Percentiles rank a stretch among this genome's conserved stretches.
Evolutionary conservation across 2,113 vertebrate species (phyloP).

Genomic region (Epinephelus fuscoguttatus): DNA sequence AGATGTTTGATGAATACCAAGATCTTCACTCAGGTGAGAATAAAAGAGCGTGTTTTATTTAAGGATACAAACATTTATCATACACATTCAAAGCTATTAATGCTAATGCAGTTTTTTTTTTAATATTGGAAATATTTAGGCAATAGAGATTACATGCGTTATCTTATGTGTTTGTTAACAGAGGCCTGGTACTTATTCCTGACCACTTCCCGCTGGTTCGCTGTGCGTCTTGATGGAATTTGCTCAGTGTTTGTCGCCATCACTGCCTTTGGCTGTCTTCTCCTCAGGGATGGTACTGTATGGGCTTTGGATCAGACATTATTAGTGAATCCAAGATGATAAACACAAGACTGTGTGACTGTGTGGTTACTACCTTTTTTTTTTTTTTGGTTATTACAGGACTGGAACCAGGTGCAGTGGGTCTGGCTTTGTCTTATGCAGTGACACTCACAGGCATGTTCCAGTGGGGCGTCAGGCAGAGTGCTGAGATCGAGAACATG

Average conservation of each 20-base stretch:
- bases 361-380: not conserved
- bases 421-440: constrained; percentile 91
- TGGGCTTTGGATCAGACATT: not conserved
- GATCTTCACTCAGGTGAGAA: constrained; percentile 93
- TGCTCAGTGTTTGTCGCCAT: constrained; percentile 92
- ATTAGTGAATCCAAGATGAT: not conserved
- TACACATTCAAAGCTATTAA: not conserved
- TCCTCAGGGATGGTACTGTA: constrained; percentile 89
- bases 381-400: constrained; percentile 74
- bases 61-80: not conserved
- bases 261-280: constrained; percentile 90
- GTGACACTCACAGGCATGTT: constrained; percentile 95
- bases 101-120: not conserved
- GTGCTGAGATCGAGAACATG: constrained; percentile 96
- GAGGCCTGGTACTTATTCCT: constrained; percentile 97
- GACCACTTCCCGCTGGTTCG: constrained; percentile 96
- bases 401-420: constrained; percentile 91
- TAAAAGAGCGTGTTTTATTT: not conserved
- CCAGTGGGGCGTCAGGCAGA: constrained; percentile 97
- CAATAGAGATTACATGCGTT: not conserved
- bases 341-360: not conserved
- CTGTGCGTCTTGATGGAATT: constrained; percentile 94
- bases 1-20: constrained; percentile 93
- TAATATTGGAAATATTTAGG: not conserved
- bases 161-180: constrained; percentile 62